Conservation (phyloP, 2,888 invertebrate genomes). For the Acholoe squamosa region DNA sequence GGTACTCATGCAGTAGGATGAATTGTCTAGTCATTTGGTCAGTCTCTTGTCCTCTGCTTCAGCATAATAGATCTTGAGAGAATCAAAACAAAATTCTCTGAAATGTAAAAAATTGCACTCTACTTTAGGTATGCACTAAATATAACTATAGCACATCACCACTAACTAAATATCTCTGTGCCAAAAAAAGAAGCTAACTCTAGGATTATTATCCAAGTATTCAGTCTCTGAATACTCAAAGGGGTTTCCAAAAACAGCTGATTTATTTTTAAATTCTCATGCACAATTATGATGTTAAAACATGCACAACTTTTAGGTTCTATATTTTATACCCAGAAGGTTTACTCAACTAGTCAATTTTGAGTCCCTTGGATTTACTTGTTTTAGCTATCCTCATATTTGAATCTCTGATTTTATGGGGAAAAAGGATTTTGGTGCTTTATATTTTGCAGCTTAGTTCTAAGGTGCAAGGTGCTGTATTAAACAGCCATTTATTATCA, state of each 20-base stretch:
- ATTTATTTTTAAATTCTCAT: not conserved
- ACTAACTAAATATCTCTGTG: conserved; percentile 13
- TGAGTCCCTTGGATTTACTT: not conserved
- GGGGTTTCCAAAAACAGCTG: conserved; percentile 7
- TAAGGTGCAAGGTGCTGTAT: not conserved
- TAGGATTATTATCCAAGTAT: not conserved
- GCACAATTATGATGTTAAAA: not conserved
- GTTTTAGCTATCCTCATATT: conserved; percentile 3
- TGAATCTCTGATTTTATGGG: not conserved
- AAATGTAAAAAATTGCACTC: too few species aligned
- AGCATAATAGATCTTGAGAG: too few species aligned
- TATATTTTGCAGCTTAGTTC: conserved; percentile 37
- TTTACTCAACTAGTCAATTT: not conserved
- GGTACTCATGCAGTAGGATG: not conserved
- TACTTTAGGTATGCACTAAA: not conserved
- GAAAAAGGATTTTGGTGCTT: conserved; percentile 2
- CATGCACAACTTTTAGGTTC: conserved; percentile 35
- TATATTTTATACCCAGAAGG: conserved; percentile 18
- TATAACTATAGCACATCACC: not conserved
- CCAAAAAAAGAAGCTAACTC: not conserved
- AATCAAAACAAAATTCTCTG: too few species aligned
- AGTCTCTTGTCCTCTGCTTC: not conserved
- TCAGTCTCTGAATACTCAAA: not conserved
- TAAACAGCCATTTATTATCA: not conserved
- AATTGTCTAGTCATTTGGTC: conserved; percentile 21